These are phyloP conservation scores for Chelonoidis abingdonii DNA, from an alignment of 2,113 vertebrate species.

Conservation along the genomic window DNA sequence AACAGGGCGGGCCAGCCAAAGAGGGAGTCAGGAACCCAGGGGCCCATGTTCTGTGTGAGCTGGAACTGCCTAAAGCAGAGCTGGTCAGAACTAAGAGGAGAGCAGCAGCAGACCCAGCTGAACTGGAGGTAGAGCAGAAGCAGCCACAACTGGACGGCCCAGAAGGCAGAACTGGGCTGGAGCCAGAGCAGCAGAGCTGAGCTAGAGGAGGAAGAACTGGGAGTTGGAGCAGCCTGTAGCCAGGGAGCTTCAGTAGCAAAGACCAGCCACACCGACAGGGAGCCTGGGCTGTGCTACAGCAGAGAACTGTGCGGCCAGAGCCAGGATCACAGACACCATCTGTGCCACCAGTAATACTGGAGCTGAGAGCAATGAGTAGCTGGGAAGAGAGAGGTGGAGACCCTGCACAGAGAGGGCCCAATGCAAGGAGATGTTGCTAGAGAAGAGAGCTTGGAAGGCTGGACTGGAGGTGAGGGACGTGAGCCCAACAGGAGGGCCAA, in stretches of 20 bases:
- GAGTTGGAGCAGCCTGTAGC: no score
- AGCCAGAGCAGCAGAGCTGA: not conserved
- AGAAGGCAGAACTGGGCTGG: not conserved
- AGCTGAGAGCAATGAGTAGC: not conserved
- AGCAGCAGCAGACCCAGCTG: not conserved
- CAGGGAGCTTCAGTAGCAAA: not conserved
- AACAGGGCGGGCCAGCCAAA: not conserved
- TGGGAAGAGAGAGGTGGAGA: not conserved
- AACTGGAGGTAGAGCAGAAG: not conserved
- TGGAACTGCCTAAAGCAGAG: not conserved
- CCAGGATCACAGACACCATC: not conserved
- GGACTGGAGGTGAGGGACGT: not conserved
- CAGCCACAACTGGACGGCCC: not conserved
- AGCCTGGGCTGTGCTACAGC: not conserved
- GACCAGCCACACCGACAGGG: not conserved
- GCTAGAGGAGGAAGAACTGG: not conserved
- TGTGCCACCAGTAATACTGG: not conserved
- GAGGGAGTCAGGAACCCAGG: not conserved
- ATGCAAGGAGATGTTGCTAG: not conserved
- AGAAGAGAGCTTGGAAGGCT: not conserved
- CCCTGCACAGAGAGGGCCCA: not conserved
- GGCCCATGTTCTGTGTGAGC: not conserved
- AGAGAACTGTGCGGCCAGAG: not conserved
- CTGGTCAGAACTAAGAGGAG: no score
- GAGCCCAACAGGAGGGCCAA: not conserved